Base-by-base conservation (phyloP, 2,113 vertebrate genomes). In the Oxyruncus cristatus region DNA sequence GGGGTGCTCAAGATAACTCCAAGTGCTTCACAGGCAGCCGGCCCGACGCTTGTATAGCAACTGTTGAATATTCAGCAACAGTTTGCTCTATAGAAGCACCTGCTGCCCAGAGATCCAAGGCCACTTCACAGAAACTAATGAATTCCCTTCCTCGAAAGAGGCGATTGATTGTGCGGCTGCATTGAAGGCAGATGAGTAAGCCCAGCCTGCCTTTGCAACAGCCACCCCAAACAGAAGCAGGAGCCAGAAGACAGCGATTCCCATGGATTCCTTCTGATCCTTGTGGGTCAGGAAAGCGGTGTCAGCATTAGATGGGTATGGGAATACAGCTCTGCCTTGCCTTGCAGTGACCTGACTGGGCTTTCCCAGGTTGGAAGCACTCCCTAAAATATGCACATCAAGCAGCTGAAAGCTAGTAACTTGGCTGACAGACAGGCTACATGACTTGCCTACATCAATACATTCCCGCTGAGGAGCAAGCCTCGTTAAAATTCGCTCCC, bases 1-100 rank as follows among this genome's bases (percentile, higher is more conserved):
- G 44, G 23, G 92, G 90, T 75, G 83, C 95, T 94, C 61, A 85
- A 44, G 90, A 84, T 86, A 93, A 91, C 79, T 77, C 73, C 83
- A 81, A 96, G 96, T 62, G 65, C 88, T 93, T 87, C 88, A 46
- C 79, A 86, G 79, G 92, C 95, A 88, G 72, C 18, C 16, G 12
- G 90, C 90, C 90, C 94, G 92, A 33, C 22, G 0, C 73, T 88
- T 71, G 75, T 71, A 39, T 12, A 71, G 89, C 74, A 73, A 89
- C 90, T 94, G 88, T 28, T 96, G 92, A 96, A 95, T 96, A 94
- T 96, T 95, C 95, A 97, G 95, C 92, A 96, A 92, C 82, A 91
- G 67, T 92, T 94, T 86, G 92, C 83, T 96, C 93, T 95, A 88
- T 92, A 91, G 85, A 75, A 88, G 92, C 96, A 97, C 96, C 96